Base-by-base conservation (phyloP, 2,797 vertebrate species). In the Morus bassanus region DNA sequence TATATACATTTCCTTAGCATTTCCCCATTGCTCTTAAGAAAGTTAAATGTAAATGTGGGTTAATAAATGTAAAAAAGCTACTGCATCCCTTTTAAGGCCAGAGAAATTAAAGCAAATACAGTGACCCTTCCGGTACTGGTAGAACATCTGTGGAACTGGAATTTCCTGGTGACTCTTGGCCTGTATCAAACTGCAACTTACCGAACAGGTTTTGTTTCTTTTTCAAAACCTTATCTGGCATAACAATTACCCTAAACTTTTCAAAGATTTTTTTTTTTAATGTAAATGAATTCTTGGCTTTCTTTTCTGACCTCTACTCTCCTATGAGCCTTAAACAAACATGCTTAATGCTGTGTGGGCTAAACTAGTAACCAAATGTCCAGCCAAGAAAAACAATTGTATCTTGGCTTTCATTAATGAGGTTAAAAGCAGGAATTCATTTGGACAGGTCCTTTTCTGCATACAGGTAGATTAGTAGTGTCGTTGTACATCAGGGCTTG, bases 331-430 rank as follows among this genome's bases (percentile, higher is more conserved):
- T 94, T 75, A 72, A 96, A 95, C 76, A 96, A 92, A 83, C 27
- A 54, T 37, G 21, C 13, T 68, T 96, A 88, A 19, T 59, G 19
- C 33, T 96, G 70, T 95, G 50, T 65, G 48, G n/a, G 76, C 85
- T 79, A 56, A 94, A 78, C 74, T 81, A 91, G 53, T 90, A 94
- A 95, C 61, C 35, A 69, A 87, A 91, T 50, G 33, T 85, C 50
- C 61, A 88, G 85, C 94, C 90, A 98, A 96, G 89, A 90, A 88
- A 90, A 74, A 65, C 81, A 96, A 51, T 67, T 91, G 10, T 87
- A 56, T 82, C 53, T 91, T 15, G 7, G 31, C 53, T 91, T 81
- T 56, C 80, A 54, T 79, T 87, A 96, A 81, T 11, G 21, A 96
- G 48, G 63, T 95, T 83, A 88, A 87, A 89, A 75, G 67, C 64